Percentiles rank a stretch among this genome's conserved stretches.
Conservation (phyloP, 92 coral and sea anemone genomes). For the Porites lobata region DNA sequence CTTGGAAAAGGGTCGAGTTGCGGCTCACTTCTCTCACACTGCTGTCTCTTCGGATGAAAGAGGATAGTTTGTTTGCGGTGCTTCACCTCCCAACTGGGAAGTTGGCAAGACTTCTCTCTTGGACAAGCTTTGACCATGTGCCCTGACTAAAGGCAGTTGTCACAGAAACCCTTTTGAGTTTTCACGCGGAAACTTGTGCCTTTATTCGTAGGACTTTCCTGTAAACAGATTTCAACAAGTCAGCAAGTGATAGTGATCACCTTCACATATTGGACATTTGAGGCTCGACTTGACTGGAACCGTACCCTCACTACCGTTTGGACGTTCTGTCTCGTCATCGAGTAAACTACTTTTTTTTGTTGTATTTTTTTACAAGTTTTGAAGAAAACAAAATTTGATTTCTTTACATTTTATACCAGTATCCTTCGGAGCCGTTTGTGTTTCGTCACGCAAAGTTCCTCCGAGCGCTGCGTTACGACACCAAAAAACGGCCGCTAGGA, state of each 20-base stretch:
- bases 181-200: conserved; percentile 54
- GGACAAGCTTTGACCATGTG: conserved; percentile 61
- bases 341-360: background rate
- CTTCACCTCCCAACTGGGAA: conserved; percentile 38
- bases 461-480: too few relatives aligned
- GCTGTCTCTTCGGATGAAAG: conserved; percentile 48
- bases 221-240: conserved; percentile 62
- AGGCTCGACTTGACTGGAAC: background rate
- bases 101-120: conserved; percentile 50
- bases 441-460: too few relatives aligned
- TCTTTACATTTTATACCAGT: too few relatives aligned
- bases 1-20: background rate
- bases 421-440: too few relatives aligned
- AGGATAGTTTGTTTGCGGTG: conserved; percentile 65
- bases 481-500: too few relatives aligned
- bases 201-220: conserved; percentile 53
- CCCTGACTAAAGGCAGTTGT: conserved; percentile 68
- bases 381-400: too few relatives aligned
- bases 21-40: background rate
- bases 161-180: conserved; percentile 54
- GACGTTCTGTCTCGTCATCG: background rate
- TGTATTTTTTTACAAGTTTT: too few relatives aligned
- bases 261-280: conserved; percentile 57
- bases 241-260: conserved; percentile 45
- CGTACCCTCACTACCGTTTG: background rate